phyloP scores from a whole-genome alignment of 2,888 invertebrate genomes.

The Pammene fasciana region DNA sequence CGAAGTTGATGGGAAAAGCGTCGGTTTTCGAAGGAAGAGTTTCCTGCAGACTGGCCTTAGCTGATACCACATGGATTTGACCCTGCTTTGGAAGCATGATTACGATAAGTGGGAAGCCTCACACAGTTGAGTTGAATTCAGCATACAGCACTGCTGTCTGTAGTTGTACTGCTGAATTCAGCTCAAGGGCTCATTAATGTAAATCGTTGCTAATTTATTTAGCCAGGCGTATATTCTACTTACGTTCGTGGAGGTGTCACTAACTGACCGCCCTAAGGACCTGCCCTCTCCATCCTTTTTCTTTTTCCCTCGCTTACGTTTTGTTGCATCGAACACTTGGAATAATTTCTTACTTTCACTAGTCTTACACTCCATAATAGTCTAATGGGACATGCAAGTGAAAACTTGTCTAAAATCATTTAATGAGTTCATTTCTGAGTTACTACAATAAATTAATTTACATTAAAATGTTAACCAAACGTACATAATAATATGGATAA shows the following conservation, averaged over 20 bases:
- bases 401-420: conserved; percentile 49
- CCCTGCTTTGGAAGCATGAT: conserved; percentile 49
- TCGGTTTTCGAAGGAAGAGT: conserved; percentile 52
- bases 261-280: conserved; percentile 60
- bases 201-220: conserved; percentile 8
- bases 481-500: conserved; percentile 55
- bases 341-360: conserved; percentile 76
- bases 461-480: conserved; percentile 61
- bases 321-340: conserved; percentile 73
- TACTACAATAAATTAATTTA: conserved; percentile 57
- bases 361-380: conserved; percentile 71
- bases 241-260: conserved; percentile 70
- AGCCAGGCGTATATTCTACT: conserved; percentile 53
- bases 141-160: too few relatives aligned
- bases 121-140: too few relatives aligned
- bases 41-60: conserved; percentile 65
- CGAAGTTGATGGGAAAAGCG: conserved; percentile 48
- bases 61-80: conserved; percentile 54
- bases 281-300: conserved; percentile 55
- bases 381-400: conserved; percentile 61
- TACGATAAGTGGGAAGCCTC: background rate
- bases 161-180: too few relatives aligned
- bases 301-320: conserved; percentile 63
- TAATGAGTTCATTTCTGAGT: conserved; percentile 48
- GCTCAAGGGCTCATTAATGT: background rate